phyloP scores from a whole-genome alignment of 23 tunicate genomes.

The Ascidia mentula region DNA sequence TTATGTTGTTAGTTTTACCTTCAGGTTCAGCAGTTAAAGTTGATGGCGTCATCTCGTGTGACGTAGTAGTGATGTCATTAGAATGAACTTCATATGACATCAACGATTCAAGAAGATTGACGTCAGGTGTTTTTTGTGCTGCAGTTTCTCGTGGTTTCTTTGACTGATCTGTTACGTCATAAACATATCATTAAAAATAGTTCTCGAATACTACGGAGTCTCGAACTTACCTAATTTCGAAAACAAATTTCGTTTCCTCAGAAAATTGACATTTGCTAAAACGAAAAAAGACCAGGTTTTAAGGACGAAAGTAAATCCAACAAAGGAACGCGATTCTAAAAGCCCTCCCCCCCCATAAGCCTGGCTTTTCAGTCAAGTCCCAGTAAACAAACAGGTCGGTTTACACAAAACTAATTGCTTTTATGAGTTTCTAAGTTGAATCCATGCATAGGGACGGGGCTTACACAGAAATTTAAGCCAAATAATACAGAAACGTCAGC shows the following conservation, averaged over 20 bases:
- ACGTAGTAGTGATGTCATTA: not conserved
- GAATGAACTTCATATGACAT: not conserved
- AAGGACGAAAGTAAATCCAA: not conserved
- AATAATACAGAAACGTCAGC: too few relatives aligned
- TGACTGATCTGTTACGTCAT: too few relatives aligned
- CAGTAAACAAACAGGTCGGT: not conserved
- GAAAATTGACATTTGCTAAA: not conserved
- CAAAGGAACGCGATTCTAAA: not conserved
- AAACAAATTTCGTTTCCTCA: not conserved
- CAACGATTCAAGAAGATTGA: not conserved
- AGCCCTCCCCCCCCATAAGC: not conserved
- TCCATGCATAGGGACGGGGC: too few relatives aligned
- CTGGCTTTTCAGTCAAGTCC: not conserved
- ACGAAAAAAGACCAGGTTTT: not conserved
- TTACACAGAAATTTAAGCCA: too few relatives aligned
- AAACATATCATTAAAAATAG: not conserved
- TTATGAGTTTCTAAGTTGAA: too few relatives aligned
- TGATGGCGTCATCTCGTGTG: not conserved
- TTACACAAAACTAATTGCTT: constrained; percentile 3
- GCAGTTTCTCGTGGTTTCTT: not conserved
- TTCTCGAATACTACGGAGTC: not conserved
- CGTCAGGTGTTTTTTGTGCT: not conserved
- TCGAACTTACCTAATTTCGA: not conserved
- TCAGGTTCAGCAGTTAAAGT: not conserved
- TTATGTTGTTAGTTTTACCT: too few relatives aligned